Base-by-base conservation (phyloP, 2,797 vertebrate genomes). In the Anomalospiza imberbis region DNA sequence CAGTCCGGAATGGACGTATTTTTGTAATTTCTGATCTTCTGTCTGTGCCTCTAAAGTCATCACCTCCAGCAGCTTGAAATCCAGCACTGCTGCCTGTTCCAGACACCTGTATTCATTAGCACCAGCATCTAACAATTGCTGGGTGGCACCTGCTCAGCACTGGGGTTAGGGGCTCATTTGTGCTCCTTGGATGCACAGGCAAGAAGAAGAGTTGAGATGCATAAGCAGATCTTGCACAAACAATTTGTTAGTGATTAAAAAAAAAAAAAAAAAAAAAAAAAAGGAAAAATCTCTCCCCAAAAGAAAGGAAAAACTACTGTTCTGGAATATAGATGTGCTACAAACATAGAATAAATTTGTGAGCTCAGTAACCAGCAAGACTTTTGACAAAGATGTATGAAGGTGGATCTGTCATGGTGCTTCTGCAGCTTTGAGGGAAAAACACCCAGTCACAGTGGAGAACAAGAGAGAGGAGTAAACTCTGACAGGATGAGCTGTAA, bases 1-100 rank as follows among this genome's bases (percentile, higher is more conserved):
- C 38, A 80, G 61, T 47, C 93, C 10, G 67, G 66, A 89, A 66
- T 74, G 48, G 88, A 83, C 26, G 55, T 78, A 76, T 89, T 91
- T 92, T 88, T 91, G 18, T 60, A 53, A 95, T 94, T 96, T 96
- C 88, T 96, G 88, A 96, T 96, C 94, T 95, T 95, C 44, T 84
- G 42, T 88, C 77, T 81, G 48, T 86, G 83, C 26, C 73, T 88
- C 55, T 94, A 68, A 96, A 96, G 94, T 95, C 93, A 54, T 90
- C 91, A 95, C 90, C 94, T 95, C 77, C 93, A 93, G 80, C 73
- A 86, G 77, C 55, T 29, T 86, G 70, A 96, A 95, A 93, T 38
- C 70, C 73, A 95, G n/a, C 66, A 26, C 62, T 66, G 70, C 91
- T 90, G 76, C 71, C 48, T 89, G 66, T 91, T 80, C 90, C 67